These are phyloP conservation scores for Probosciger aterrimus DNA, from an alignment of 2,113 vertebrate genomes.

Conservation along the genomic window DNA sequence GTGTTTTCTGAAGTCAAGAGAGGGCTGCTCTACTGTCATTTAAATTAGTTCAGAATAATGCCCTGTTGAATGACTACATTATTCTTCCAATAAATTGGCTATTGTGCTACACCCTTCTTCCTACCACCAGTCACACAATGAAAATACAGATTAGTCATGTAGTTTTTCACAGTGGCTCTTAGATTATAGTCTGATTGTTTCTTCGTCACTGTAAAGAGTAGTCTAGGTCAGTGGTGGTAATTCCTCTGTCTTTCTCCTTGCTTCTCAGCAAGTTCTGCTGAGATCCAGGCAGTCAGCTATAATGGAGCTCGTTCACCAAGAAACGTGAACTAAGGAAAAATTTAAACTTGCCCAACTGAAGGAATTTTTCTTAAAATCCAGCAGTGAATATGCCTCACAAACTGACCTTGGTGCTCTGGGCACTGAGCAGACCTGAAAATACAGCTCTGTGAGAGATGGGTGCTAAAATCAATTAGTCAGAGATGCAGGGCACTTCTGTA, in stretches of 20 bases:
- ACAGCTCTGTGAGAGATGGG: not conserved
- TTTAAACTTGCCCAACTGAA: not conserved
- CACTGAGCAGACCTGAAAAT: not conserved
- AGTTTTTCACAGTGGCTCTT: constrained; percentile 4
- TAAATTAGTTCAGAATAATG: constrained; percentile 33
- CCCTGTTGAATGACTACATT: constrained; percentile 9
- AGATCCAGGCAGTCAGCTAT: not conserved
- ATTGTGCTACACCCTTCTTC: constrained; percentile 41
- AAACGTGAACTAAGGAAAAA: not conserved
- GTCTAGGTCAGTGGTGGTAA: not conserved
- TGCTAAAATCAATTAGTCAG: not conserved
- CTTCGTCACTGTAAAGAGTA: not conserved
- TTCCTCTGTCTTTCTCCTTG: not conserved
- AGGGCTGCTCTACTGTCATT: not conserved
- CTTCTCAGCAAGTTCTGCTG: not conserved
- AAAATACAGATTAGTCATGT: constrained; percentile 37
- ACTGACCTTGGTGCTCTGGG: fast-evolving
- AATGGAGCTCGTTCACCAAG: not conserved
- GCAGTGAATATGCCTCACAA: not conserved
- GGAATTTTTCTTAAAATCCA: not conserved
- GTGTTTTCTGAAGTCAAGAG: constrained; percentile 3
- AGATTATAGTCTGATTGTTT: not conserved
- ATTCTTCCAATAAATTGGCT: constrained; percentile 49
- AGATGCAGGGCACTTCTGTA: not conserved
- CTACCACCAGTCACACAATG: constrained; percentile 30